Conservation (phyloP, 2,113 vertebrate genomes). For the Coptodon bakossiorum region DNA sequence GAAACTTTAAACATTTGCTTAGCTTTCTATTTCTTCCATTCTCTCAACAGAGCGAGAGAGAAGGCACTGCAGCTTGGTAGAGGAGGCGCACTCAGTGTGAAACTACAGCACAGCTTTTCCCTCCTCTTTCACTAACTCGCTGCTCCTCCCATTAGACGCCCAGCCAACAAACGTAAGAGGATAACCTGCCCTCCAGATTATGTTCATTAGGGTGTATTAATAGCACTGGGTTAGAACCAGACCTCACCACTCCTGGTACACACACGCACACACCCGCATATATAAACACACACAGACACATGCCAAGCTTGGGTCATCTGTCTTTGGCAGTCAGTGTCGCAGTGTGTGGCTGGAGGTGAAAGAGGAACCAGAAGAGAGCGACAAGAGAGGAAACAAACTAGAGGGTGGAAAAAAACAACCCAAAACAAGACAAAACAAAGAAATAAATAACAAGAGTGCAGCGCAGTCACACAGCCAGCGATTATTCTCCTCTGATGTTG, state of each 20-base stretch:
- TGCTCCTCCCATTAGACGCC: slow-evolving; percentile 40
- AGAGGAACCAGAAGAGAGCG: neutral
- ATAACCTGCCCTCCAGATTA: slow-evolving; percentile 79
- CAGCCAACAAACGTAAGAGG: slow-evolving; percentile 79
- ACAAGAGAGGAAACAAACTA: neutral
- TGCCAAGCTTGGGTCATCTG: slow-evolving; percentile 45
- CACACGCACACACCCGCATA: slow-evolving; percentile 2
- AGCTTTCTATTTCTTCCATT: slow-evolving; percentile 54
- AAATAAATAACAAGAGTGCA: neutral
- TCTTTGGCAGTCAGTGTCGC: slow-evolving; percentile 57
- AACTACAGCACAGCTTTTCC: slow-evolving; percentile 54
- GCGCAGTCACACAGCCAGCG: neutral
- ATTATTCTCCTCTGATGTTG: neutral
- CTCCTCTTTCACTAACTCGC: slow-evolving; percentile 40
- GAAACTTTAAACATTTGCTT: slow-evolving; percentile 61
- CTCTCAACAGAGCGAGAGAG: neutral
- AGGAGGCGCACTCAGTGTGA: slow-evolving; percentile 10
- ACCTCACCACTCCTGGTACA: slow-evolving; percentile 30
- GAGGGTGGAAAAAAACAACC: neutral
- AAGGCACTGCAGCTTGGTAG: slow-evolving; percentile 11
- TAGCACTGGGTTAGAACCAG: slow-evolving; percentile 77
- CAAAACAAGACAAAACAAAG: neutral
- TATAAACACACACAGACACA: neutral
- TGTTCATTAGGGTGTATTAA: slow-evolving; percentile 85
- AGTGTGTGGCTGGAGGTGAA: slow-evolving; percentile 18